phyloP scores from a whole-genome alignment of 1,140 invertebrate species.

The Aphelinus atriplicis region DNA sequence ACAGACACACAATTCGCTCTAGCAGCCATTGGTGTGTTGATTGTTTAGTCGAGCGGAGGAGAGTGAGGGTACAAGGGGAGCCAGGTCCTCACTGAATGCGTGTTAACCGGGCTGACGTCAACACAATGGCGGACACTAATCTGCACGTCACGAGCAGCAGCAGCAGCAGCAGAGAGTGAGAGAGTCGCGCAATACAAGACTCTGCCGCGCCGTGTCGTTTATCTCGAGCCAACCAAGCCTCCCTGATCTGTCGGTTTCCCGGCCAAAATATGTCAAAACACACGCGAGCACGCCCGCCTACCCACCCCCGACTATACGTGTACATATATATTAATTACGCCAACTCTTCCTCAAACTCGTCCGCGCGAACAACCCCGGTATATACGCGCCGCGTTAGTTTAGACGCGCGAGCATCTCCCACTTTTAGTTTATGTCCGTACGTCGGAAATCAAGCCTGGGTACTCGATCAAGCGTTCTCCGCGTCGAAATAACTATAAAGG shows the following conservation, averaged over 20 bases:
- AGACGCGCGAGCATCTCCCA: too few species aligned
- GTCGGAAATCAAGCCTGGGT: too few species aligned
- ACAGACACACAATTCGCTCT: too few species aligned
- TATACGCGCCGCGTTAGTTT: too few species aligned
- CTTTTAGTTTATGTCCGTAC: too few species aligned
- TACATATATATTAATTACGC: neutral
- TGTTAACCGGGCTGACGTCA: slow-evolving; percentile 65
- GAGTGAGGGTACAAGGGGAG: neutral
- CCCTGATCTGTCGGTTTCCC: slow-evolving; percentile 64
- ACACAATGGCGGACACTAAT: slow-evolving; percentile 68
- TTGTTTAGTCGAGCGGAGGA: slow-evolving; percentile 44
- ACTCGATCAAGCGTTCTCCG: too few species aligned
- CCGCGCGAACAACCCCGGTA: too few species aligned
- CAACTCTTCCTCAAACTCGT: too few species aligned
- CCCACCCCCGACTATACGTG: slow-evolving; percentile 26
- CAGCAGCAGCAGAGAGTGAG: neutral
- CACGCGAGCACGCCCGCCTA: slow-evolving; percentile 35
- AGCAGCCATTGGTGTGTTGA: slow-evolving; percentile 35
- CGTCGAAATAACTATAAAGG: too few species aligned
- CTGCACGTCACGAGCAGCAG: slow-evolving; percentile 64
- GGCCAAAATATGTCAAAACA: slow-evolving; percentile 65
- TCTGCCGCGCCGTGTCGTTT: neutral
- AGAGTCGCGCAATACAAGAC: neutral
- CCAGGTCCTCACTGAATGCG: slow-evolving; percentile 55
- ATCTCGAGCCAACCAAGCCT: neutral